A percentile compares a stretch with the other conserved stretches of the same genome.
Conservation (phyloP, 2,888 invertebrate species). For the Pristionchus maxplancki region DNA sequence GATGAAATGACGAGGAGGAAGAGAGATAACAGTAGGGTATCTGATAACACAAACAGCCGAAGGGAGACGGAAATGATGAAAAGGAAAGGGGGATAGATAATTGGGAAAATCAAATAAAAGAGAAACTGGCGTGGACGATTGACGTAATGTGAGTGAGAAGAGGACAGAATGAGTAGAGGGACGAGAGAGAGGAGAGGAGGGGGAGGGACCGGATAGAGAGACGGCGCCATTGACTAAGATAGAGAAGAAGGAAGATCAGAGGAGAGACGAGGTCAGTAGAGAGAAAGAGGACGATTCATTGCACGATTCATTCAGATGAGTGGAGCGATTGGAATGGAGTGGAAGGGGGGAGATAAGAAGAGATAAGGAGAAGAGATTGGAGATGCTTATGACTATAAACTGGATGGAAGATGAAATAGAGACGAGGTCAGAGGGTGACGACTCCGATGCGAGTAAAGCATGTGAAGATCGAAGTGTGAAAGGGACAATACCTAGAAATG, state of each 20-base stretch:
- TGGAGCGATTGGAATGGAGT: neutral
- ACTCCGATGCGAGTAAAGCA: neutral
- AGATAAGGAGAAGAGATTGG: neutral
- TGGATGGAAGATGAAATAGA: neutral
- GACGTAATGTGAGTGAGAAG: neutral
- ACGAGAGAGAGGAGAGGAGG: neutral
- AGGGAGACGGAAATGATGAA: neutral
- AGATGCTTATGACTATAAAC: conserved; percentile 4
- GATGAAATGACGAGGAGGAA: neutral
- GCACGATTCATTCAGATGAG: neutral
- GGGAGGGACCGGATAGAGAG: conserved; percentile 13
- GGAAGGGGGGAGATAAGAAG: neutral
- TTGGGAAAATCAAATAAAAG: neutral
- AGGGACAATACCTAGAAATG: neutral
- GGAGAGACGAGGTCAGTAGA: neutral
- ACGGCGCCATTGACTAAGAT: conserved; percentile 6
- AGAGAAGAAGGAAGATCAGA: conserved; percentile 10
- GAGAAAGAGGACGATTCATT: neutral
- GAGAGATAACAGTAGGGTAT: conserved; percentile 3
- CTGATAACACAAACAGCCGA: neutral
- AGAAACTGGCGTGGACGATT: neutral
- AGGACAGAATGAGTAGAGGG: neutral
- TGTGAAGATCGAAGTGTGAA: conserved; percentile 4
- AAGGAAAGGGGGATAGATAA: neutral
- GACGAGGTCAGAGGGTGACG: neutral